phyloP scores from a whole-genome alignment of 1,140 invertebrate genomes.

The Heliconius eleuchia region DNA sequence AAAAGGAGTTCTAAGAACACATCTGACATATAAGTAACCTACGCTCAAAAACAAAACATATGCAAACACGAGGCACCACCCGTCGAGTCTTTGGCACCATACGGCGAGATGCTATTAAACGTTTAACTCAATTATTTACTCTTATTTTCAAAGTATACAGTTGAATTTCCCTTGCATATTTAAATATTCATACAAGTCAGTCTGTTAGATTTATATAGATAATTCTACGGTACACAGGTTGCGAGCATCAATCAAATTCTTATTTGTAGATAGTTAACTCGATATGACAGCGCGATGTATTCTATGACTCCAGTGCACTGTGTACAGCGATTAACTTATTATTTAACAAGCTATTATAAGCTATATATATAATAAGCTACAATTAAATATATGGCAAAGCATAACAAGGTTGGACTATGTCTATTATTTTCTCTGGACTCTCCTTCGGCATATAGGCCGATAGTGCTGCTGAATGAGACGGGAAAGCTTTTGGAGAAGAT shows the following conservation, averaged over 20 bases:
- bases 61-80: conserved; percentile 70
- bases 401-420: too few relatives aligned
- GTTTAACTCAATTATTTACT: conserved; percentile 10
- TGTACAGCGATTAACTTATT: background rate
- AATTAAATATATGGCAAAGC: too few relatives aligned
- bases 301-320: background rate
- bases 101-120: conserved; percentile 15
- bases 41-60: conserved; percentile 61
- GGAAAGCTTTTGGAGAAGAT: too few relatives aligned
- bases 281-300: conserved; percentile 29
- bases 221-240: conserved; percentile 38
- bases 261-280: conserved; percentile 54
- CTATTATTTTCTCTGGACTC: too few relatives aligned
- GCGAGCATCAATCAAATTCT: conserved; percentile 59
- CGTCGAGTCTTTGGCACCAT: conserved; percentile 60
- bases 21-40: conserved; percentile 37
- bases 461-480: too few relatives aligned
- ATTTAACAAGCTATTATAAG: too few relatives aligned
- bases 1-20: conserved; percentile 37
- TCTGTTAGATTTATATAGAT: conserved; percentile 54
- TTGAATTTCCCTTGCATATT: conserved; percentile 33
- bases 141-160: conserved; percentile 18
- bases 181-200: conserved; percentile 32
- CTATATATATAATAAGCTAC: too few relatives aligned
- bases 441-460: too few relatives aligned